These are phyloP conservation scores for Hippocampus barbouri DNA, from an alignment of 2,113 vertebrate genomes.

Conservation along the genomic window DNA sequence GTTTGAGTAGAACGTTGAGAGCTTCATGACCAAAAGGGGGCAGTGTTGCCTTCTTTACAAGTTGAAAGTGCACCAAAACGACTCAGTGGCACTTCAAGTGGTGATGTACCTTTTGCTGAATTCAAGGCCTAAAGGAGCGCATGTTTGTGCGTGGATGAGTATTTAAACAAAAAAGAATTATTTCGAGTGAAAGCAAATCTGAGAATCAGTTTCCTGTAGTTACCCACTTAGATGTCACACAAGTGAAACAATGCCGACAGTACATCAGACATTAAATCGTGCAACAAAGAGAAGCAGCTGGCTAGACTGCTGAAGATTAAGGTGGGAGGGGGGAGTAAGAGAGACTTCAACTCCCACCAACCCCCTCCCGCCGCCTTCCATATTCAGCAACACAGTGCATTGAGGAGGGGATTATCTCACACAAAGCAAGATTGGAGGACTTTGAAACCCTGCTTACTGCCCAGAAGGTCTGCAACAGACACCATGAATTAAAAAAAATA, in stretches of 20 bases:
- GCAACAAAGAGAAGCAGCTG: constrained; percentile 23
- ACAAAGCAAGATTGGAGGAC: constrained; percentile 48
- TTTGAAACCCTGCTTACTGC: constrained; percentile 30
- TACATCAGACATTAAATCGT: not conserved
- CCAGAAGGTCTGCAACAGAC: constrained; percentile 22
- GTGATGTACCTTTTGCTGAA: not conserved
- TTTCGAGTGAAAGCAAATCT: not conserved
- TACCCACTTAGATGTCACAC: not conserved
- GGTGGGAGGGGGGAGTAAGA: not conserved
- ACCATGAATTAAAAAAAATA: constrained; percentile 7
- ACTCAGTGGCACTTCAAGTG: constrained; percentile 22
- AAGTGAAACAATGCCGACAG: not conserved
- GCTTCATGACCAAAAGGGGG: constrained; percentile 42
- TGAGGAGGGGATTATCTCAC: constrained; percentile 55
- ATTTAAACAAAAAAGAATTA: not conserved
- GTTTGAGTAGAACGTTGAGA: constrained; percentile 5
- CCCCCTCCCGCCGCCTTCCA: constrained; percentile 27
- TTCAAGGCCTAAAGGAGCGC: not conserved
- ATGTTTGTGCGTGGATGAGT: not conserved
- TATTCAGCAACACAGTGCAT: constrained; percentile 43
- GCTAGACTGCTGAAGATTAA: constrained; percentile 20
- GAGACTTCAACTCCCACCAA: constrained; percentile 7
- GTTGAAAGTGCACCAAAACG: constrained; percentile 20
- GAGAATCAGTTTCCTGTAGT: too few species aligned
- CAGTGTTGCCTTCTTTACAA: constrained; percentile 25